Evolutionary conservation across 1,140 invertebrate species (phyloP), one percentile per base, ranked within the genome.

Genomic region (Trichoplusia ni): DNA sequence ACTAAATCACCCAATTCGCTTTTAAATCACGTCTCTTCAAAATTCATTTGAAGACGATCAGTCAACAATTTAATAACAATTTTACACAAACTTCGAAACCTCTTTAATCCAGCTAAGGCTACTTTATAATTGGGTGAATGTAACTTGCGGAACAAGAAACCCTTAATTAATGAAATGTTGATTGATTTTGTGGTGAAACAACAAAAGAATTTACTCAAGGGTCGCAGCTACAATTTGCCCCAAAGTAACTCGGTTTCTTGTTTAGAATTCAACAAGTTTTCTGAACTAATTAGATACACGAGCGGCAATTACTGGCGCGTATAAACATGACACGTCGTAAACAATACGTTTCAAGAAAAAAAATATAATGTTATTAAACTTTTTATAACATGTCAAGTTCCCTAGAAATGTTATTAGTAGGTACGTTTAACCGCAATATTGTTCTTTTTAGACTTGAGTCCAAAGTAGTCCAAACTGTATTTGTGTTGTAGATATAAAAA

Each of bases 181-280:
- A 46, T 59, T 46, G 29, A 59, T 46, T 59, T 46, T 40, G 40
- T 19, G 42, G 35, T 29, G 19, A 35, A 46, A 59, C 56, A 59
- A 46, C 56, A 59, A 59, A 59, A 7, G 29, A 59, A 29, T 18
- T 46, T 44, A 9, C 18, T 25, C 40, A n/a, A 14, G 11, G 9
- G 19, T 18, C 25, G 9, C 1, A 2, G 18, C 25, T 11, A 7
- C 33, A 3, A 6, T 6, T 7, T 5, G 1, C 4, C 14, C 29
- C 3, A 27, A 44, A 29, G 21, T 11, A 59, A 18, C 25, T 59
- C 13, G 53, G 18, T 2, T 25, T 2, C 18, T 46, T 59, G 53
- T 42, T 42, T 6, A 38, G 29, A 59, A 59, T 35, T 59, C 56
- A 59, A 46, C 56, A 59, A 59, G 14, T 59, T 59, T 59, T 59